Conservation (phyloP, 1,140 invertebrate species). For the Sycophila sp. region DNA sequence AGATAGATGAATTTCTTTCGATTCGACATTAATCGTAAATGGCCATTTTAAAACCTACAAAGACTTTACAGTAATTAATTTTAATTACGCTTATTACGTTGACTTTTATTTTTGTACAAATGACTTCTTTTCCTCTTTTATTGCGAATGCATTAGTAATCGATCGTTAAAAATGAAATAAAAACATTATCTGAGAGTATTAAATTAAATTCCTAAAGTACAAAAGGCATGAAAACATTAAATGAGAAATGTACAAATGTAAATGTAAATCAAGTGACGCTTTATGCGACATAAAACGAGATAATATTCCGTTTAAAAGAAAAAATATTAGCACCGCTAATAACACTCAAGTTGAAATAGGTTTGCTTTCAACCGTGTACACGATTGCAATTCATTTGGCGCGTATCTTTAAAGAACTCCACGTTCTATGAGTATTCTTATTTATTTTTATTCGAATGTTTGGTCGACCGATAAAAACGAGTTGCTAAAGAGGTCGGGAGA, state of each 20-base stretch:
- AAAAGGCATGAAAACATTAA: too few species aligned
- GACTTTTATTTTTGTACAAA: too few species aligned
- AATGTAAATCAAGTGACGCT: background rate
- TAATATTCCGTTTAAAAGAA: background rate
- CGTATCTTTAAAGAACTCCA: background rate
- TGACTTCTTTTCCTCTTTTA: too few species aligned
- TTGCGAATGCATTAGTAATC: too few species aligned
- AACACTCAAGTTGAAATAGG: background rate
- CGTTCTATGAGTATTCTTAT: background rate
- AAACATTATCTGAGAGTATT: too few species aligned
- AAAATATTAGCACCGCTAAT: background rate
- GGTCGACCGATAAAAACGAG: background rate
- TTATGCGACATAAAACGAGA: background rate
- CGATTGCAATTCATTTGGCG: background rate
- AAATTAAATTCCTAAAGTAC: too few species aligned
- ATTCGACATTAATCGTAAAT: too few species aligned
- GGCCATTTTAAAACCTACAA: too few species aligned
- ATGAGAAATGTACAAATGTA: background rate
- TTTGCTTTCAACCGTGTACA: background rate
- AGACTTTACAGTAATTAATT: too few species aligned
- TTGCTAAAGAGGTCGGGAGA: background rate
- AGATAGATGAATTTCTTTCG: too few species aligned
- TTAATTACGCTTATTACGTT: too few species aligned
- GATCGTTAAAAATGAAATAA: too few species aligned
- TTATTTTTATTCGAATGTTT: slow-evolving; percentile 19